Base-by-base conservation (phyloP, 1,140 invertebrate genomes). In the Bathynomus jamesi region DNA sequence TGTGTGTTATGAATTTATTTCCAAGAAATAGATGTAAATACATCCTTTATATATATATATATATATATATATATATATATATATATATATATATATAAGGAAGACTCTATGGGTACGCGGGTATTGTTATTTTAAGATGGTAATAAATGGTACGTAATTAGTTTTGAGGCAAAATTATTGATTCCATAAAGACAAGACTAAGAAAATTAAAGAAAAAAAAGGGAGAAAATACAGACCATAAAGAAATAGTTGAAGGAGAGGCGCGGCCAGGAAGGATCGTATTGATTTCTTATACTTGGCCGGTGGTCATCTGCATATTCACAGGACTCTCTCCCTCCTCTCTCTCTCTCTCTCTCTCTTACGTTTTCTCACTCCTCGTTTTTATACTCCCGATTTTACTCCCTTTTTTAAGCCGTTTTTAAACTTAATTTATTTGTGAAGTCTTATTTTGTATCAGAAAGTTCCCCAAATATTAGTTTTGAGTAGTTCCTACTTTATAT, bases 201-300 rank as follows among this genome's bases (percentile, higher is more conserved):
- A 53, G 40, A 53, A 53, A 53, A 53, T 53, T 53, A 53, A 53
- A 53, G 21, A 53, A 53, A 53, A 53, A 53, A 53, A 53, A 53
- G 21, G 40, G 40, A 17, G 21, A 40, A 21, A 53, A 21, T 17
- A 53, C 21, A 53, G 21, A 53, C 21, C 13, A 53, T 17, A 21
- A 53, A 21, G 21, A 21, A 21, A 53, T 17, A 53, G 40, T 53
- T 17, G 21, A 53, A 40, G 21, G 21, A 53, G 40, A 53, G 40
- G 40, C 40, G 40, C 40, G 40, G 40, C 21, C 21, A 17, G 40
- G 21, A 53, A 53, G 40, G 40, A 53, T 53, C 40, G 40, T 53
- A 53, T 53, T 53, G 40, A 53, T 53, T 53, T 53, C 40, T 53
- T 53, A 53, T 53, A 53, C 40, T 53, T 53, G 40, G 40, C 40